Base-by-base conservation (phyloP, 1,140 invertebrate species). In the Drosophila sp. region DNA sequence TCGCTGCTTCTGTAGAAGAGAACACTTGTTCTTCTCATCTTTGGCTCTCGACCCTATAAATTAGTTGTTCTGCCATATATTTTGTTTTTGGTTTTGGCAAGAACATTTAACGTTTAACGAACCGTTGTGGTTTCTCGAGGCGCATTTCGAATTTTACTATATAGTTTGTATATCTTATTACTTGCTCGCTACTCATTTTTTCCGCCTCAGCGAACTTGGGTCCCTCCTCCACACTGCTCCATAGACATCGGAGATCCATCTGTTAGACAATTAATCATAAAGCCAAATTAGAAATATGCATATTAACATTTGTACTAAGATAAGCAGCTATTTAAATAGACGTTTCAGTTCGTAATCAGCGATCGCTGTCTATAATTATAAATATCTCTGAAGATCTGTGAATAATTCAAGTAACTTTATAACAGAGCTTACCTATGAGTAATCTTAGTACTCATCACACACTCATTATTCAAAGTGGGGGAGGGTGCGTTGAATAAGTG, bases 141-240 rank as follows among this genome's bases (percentile, higher is more conserved):
- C 38, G 50, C 56, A 57, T 70, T 67, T 71, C 9, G 62, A 66
- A 56, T 66, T 72, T 54, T 34, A n/a, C n/a, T n/a, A n/a, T n/a
- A n/a, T n/a, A n/a, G n/a, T n/a, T n/a, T n/a, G n/a, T n/a, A 53
- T 48, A 59, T 34, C 25, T 45, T 63, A 62, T 59, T 53, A 45
- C 76, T 72, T 59, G 77, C 51, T 86, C 54, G 59, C 61, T 63
- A 50, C 50, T 83, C 80, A 82, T 87, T 89, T 83, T 89, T 89
- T 77, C 70, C 73, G 76, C 54, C 38, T 73, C 72, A 82, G 70
- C 83, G 46, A 67, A 75, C 53, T 53, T 54, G 57, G 34, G 51
- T 34, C 41, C 51, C 56, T 29, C 27, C 11, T 43, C 9, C 51
- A 21, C 13, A n/a, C 7, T 2, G 11, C 53, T 27, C 27, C 7